These are phyloP conservation scores for Vespertilio murinus DNA, from an alignment of 2,797 vertebrate species.

Conservation along the genomic window DNA sequence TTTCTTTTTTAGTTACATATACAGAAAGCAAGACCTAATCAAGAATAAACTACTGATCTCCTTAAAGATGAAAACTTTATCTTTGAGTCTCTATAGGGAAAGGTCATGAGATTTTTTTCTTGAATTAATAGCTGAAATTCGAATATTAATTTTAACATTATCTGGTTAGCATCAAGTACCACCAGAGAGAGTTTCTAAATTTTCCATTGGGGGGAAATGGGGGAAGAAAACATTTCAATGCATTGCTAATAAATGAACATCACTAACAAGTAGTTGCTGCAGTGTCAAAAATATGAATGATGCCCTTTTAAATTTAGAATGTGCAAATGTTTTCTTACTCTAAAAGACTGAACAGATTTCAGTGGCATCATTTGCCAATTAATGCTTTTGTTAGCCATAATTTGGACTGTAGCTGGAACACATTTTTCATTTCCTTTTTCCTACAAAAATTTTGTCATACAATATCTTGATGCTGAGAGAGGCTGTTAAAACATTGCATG, in stretches of 20 bases:
- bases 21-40: conserved; percentile 55
- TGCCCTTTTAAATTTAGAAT: conserved; percentile 27
- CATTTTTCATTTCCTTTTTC: not conserved
- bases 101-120: not conserved
- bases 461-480: not conserved
- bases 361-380: not conserved
- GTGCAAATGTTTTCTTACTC: conserved; percentile 26
- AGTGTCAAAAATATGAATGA: not conserved
- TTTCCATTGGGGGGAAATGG: not conserved
- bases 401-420: not conserved
- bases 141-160: conserved; percentile 24
- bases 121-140: not conserved
- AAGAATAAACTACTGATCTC: conserved; percentile 58
- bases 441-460: not conserved
- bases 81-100: conserved; percentile 57
- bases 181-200: not conserved
- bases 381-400: not conserved
- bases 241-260: conserved; percentile 41
- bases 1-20: conserved; percentile 6
- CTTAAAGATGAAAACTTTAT: conserved; percentile 84
- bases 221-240: not conserved
- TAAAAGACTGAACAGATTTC: conserved; percentile 41
- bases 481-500: not conserved
- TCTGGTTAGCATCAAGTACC: not conserved
- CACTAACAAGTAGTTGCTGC: not conserved